These are phyloP conservation scores for Sebastolobus altivelis DNA, from an alignment of 2,797 vertebrate species.

Conservation along the genomic window DNA sequence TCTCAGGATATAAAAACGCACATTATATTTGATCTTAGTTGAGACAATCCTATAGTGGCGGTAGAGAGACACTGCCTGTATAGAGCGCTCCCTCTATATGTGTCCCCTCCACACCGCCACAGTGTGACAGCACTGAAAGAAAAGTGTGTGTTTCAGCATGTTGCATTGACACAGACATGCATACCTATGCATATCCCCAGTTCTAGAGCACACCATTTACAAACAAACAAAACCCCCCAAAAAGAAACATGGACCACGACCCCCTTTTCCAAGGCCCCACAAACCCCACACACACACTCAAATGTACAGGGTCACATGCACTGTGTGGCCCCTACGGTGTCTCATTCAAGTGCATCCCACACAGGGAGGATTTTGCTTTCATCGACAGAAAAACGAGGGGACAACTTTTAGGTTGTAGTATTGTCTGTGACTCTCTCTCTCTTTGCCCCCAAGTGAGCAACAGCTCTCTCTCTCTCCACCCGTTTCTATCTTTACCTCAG, in stretches of 20 bases:
- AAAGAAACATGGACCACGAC: slow-evolving; percentile 48
- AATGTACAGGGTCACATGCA: slow-evolving; percentile 65
- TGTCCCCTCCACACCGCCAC: slow-evolving; percentile 41
- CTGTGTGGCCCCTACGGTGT: slow-evolving; percentile 50
- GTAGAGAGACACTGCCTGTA: slow-evolving; percentile 11
- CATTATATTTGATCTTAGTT: slow-evolving; percentile 7
- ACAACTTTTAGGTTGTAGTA: slow-evolving; percentile 77
- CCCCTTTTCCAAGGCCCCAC: slow-evolving; percentile 51
- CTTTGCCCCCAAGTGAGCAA: slow-evolving; percentile 60
- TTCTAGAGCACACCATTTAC: slow-evolving; percentile 81
- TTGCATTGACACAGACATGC: slow-evolving; percentile 82
- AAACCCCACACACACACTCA: slow-evolving; percentile 24
- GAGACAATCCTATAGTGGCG: slow-evolving; percentile 17
- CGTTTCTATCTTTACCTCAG: slow-evolving; percentile 67
- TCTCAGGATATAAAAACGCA: background rate
- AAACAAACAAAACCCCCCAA: slow-evolving; percentile 73
- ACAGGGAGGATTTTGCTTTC: slow-evolving; percentile 82
- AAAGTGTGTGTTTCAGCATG: slow-evolving; percentile 84
- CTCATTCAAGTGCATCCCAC: slow-evolving; percentile 75
- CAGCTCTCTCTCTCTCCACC: slow-evolving; percentile 60
- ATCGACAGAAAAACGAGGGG: slow-evolving; percentile 81
- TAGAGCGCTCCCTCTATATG: slow-evolving; percentile 60
- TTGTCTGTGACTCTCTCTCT: slow-evolving; percentile 74
- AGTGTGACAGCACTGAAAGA: slow-evolving; percentile 73
- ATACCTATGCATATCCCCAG: slow-evolving; percentile 83